These are phyloP conservation scores for Cheilosia impressa DNA, from an alignment of 2,888 invertebrate genomes.

Conservation along the genomic window DNA sequence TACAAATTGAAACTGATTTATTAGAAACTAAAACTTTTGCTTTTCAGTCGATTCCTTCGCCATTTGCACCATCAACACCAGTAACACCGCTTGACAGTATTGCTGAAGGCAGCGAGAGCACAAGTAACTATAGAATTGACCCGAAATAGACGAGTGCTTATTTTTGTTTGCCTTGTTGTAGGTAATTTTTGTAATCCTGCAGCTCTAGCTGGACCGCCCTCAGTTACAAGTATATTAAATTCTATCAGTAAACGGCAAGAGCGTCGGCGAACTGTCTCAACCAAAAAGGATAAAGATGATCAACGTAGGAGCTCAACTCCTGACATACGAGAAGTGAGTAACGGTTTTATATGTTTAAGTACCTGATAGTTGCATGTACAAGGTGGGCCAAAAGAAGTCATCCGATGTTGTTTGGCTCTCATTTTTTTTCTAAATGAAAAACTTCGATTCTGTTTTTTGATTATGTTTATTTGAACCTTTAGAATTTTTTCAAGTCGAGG, in stretches of 20 bases:
- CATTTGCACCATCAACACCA: constrained; percentile 80
- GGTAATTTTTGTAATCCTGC: constrained; percentile 52
- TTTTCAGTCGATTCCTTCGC: constrained; percentile 82
- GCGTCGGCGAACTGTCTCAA: constrained; percentile 82
- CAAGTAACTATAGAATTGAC: constrained; percentile 66
- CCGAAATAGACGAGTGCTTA: background rate
- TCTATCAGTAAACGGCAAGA: constrained; percentile 78
- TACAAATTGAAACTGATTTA: background rate
- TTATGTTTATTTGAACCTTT: no score
- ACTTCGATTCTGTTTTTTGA: no score
- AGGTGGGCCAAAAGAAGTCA: no score
- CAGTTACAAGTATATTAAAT: constrained; percentile 63
- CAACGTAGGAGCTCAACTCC: constrained; percentile 84
- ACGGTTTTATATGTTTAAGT: background rate
- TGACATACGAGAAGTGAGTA: constrained; percentile 83
- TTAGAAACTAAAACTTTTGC: background rate
- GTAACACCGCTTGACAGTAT: constrained; percentile 79
- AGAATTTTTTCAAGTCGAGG: no score
- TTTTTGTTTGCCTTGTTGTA: constrained; percentile 15
- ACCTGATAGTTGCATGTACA: no score
- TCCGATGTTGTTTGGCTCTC: no score
- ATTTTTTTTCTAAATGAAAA: no score
- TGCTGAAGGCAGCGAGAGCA: constrained; percentile 76
- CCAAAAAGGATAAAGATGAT: constrained; percentile 79
- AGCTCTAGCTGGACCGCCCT: constrained; percentile 49